Conservation (phyloP, 2,797 vertebrate genomes). For the Chaenodraco wilsoni region DNA sequence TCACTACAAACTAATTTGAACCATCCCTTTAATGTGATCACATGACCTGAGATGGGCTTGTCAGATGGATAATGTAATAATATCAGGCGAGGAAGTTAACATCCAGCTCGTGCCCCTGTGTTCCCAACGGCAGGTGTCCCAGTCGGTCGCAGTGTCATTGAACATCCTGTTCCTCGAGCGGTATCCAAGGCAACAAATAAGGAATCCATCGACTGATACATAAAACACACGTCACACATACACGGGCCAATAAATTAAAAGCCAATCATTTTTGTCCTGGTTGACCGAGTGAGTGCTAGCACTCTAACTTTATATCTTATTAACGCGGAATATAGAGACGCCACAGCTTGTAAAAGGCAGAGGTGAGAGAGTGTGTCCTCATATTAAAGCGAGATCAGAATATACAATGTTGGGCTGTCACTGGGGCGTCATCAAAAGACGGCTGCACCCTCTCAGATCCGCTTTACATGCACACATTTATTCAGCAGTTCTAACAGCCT, state of each 20-base stretch:
- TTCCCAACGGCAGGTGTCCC: constrained; percentile 24
- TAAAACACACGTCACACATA: constrained; percentile 46
- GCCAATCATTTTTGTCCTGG: constrained; percentile 67
- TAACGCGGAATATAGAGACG: constrained; percentile 56
- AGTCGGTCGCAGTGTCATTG: constrained; percentile 27
- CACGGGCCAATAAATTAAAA: constrained; percentile 66
- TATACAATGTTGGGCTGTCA: constrained; percentile 1
- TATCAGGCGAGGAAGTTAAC: constrained; percentile 7
- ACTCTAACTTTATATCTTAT: constrained; percentile 64
- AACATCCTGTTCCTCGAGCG: constrained; percentile 8
- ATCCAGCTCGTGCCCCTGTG: neutral
- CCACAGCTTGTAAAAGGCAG: constrained; percentile 63
- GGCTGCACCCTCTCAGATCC: constrained; percentile 6
- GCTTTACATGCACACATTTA: constrained; percentile 26
- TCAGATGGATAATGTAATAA: constrained; percentile 18
- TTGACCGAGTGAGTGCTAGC: constrained; percentile 52
- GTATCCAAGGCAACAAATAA: constrained; percentile 57
- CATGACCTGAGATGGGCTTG: constrained; percentile 7
- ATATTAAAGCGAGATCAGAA: constrained; percentile 41
- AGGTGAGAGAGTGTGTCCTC: constrained; percentile 51
- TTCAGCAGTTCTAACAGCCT: constrained; percentile 15
- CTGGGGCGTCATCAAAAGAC: constrained; percentile 6
- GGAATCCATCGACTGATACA: constrained; percentile 45
- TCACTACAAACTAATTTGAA: no score
- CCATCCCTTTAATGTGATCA: constrained; percentile 10